Conservation (phyloP, 2,113 vertebrate genomes). For the Clarias batrachus region DNA sequence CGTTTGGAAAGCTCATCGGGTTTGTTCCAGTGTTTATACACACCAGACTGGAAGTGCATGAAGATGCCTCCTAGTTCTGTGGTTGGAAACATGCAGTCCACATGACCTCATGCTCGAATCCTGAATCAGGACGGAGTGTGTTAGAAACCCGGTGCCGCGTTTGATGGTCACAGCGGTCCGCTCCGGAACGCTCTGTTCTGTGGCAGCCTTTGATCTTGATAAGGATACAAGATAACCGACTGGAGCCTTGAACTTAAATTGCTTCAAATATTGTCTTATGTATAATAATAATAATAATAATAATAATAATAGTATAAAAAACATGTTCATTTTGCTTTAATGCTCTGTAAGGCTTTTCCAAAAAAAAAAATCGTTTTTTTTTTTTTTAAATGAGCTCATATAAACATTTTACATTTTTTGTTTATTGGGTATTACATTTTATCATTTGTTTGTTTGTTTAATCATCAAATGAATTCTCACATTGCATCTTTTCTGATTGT, state of each 20-base stretch:
- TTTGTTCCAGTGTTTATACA: not conserved
- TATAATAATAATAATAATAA: not conserved
- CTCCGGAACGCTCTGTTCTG: no score
- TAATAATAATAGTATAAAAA: not conserved
- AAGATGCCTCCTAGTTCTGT: not conserved
- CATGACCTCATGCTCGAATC: not conserved
- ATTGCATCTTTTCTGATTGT: not conserved
- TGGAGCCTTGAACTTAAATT: not conserved
- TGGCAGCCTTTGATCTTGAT: not conserved
- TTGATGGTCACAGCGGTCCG: not conserved
- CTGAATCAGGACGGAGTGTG: no score
- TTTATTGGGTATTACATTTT: not conserved
- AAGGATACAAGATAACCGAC: not conserved
- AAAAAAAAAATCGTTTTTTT: not conserved
- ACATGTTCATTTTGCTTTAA: slow-evolving; percentile 8
- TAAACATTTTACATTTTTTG: not conserved
- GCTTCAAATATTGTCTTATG: not conserved
- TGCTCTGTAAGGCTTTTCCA: not conserved
- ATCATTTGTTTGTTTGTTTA: not conserved
- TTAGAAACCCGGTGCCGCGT: not conserved
- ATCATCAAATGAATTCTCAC: not conserved
- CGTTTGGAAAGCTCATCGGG: not conserved
- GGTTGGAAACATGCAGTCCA: not conserved
- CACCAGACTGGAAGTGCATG: not conserved
- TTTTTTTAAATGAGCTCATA: not conserved